These are phyloP conservation scores for Buteo buteo DNA, from an alignment of 2,113 vertebrate species.

Conservation along the genomic window DNA sequence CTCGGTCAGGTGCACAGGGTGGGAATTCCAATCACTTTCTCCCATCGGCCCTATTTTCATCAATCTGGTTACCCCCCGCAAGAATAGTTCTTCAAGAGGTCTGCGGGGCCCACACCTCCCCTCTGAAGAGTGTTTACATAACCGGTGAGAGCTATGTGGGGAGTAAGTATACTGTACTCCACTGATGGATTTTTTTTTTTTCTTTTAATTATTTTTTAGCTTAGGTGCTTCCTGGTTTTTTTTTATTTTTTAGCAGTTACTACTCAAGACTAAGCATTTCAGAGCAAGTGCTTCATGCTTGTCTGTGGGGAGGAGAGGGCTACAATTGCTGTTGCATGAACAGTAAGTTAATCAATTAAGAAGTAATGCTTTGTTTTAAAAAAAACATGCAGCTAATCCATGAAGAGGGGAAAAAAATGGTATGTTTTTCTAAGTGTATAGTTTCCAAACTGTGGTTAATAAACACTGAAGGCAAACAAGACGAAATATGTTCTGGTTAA, in stretches of 20 bases:
- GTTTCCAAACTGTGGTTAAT: background rate
- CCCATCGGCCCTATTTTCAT: background rate
- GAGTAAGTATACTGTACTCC: background rate
- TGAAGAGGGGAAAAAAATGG: rapidly evolving
- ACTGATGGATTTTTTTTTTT: background rate
- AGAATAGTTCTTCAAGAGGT: no score
- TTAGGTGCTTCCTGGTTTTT: background rate
- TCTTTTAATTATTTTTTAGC: background rate
- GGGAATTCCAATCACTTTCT: background rate
- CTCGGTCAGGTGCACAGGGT: rapidly evolving
- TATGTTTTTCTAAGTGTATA: background rate
- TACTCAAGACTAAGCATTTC: background rate
- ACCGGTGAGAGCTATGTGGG: background rate
- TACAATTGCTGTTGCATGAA: background rate
- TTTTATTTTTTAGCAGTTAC: no score
- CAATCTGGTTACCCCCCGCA: rapidly evolving
- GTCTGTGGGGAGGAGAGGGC: background rate
- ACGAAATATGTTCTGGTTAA: background rate
- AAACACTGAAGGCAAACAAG: background rate
- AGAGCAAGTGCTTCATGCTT: background rate
- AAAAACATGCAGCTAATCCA: background rate
- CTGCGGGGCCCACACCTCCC: background rate
- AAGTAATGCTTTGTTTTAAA: background rate
- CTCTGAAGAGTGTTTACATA: background rate
- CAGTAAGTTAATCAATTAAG: background rate